Evolutionary conservation across 2,888 invertebrate genomes (phyloP), one percentile per base, ranked within the genome.

Genomic region (Catonia carolina): DNA sequence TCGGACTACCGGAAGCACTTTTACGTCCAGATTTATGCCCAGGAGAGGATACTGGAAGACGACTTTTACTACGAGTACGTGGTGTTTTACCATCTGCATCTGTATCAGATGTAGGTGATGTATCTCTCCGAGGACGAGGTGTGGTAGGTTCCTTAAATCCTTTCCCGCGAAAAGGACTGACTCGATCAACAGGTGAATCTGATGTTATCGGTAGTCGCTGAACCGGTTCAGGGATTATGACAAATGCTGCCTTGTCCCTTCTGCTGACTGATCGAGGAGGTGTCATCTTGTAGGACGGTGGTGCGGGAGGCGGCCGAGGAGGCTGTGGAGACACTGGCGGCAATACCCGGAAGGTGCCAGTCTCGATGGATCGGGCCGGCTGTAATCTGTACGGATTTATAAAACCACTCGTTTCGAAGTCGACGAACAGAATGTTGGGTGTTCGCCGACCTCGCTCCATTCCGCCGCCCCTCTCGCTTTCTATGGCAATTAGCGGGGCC

Each of bases 131-230:
- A 5, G 76, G 76, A 35, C 70, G 68, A 53, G 70, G 66, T 20
- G 73, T 71, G 10, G 68, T 69, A 31, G 74, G 72, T 15, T 72
- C 73, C 60, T 72, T 73, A 74, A 82, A 74, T 68, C 82, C 73
- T 68, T 78, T 70, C 68, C 83, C 83, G 67, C 78, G 76, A 61
- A 83, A 83, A 2, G 83, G 83, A 8, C 82, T 81, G 47, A 78
- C 75, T 57, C 78, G 74, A 3, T 77, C 80, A 1, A 73, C 67
- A 12, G 71, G 69, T 61, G 74, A 74, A 3, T 31, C 37, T 2
- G 60, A 52, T 31, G 61, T 57, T 12, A 39, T 27, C 1, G 70
- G 68, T 14, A 75, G 72, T 41, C 72, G 71, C 3, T 80, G 77
- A 2, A 77, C 72, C 50, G 74, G 69, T 62, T 83, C 82, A 12